Evolutionary conservation across 2,113 vertebrate species (phyloP), one percentile per base, ranked within the genome.

Genomic region (Sinocyclocheilus grahami): DNA sequence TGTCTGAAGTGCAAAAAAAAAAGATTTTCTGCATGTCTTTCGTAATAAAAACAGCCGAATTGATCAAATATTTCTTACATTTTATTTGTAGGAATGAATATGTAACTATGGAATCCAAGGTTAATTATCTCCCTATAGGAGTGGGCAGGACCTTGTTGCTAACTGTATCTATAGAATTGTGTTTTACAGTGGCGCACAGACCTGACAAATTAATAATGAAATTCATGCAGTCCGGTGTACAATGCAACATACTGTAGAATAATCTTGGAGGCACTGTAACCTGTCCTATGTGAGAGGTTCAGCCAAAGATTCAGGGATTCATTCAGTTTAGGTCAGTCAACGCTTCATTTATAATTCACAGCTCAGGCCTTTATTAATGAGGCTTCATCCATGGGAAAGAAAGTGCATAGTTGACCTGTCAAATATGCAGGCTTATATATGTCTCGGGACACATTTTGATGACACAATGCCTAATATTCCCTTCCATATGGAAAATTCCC

Each of bases 321-420:
- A 85, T 89, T 84, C 85, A 72, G 87, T 88, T 89, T 90, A 88
- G 85, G 83, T 92, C 90, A 91, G 83, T 90, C 91, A 90, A 22
- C 89, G 79, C 88, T 79, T 89, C 84, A 86, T 91, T 84, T 89
- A 89, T 92, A 90, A 79, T 88, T 89, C 81, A 89, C 84, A 88
- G 76, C 90, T 79, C 85, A 78, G 65, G 83, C 42, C 55, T 83
- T 63, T 77, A 37, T 82, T 42, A 39, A 60, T 91, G 83, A 90
- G 84, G 84, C 87, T 87, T 90, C 90, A 92, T 87, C 55, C 88
- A 76, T 71, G 30, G 67, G 20, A 88, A 69, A 60, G 85, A 87
- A 83, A 83, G 71, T 48, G 33, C 24, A 67, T 76, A 10, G 75
- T 10, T 78, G 6, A 77, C 75, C 85, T 16, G 78, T 86, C 85